Conservation (phyloP, 2,888 invertebrate species). For the Candidula unifasciata region DNA sequence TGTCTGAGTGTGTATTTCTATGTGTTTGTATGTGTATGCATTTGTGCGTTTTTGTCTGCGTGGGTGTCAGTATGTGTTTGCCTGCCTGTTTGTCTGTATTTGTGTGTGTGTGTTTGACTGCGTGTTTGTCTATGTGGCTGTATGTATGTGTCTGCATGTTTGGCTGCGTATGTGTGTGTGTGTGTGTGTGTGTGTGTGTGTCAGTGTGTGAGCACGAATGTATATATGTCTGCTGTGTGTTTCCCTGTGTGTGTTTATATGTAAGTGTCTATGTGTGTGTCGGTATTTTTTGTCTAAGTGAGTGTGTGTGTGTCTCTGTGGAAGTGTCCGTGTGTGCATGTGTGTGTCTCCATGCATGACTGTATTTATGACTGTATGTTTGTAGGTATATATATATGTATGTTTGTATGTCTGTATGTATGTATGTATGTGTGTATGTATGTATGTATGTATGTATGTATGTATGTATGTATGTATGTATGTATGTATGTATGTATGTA, state of each 20-base stretch:
- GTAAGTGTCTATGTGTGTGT: neutral
- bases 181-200: too few relatives aligned
- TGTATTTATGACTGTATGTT: neutral
- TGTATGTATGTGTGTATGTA: neutral
- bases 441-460: neutral
- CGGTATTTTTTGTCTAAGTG: too few relatives aligned
- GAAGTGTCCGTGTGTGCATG: neutral
- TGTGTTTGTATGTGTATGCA: too few relatives aligned
- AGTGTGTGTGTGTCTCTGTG: neutral
- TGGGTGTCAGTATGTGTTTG: too few relatives aligned
- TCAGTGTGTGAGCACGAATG: too few relatives aligned
- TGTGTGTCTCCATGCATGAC: neutral
- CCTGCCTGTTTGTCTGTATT: too few relatives aligned
- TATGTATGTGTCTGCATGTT: too few relatives aligned
- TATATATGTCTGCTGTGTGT: neutral
- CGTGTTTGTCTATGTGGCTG: too few relatives aligned
- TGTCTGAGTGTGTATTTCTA: too few relatives aligned
- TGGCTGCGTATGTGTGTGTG: too few relatives aligned
- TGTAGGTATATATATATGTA: neutral
- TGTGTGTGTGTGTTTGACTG: too few relatives aligned
- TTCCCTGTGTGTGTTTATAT: neutral
- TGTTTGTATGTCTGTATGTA: neutral
- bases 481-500: neutral
- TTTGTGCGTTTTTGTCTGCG: too few relatives aligned
- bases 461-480: neutral